Evolutionary conservation across 2,113 vertebrate species (phyloP).

Genomic region (Ardeotis arabs): DNA sequence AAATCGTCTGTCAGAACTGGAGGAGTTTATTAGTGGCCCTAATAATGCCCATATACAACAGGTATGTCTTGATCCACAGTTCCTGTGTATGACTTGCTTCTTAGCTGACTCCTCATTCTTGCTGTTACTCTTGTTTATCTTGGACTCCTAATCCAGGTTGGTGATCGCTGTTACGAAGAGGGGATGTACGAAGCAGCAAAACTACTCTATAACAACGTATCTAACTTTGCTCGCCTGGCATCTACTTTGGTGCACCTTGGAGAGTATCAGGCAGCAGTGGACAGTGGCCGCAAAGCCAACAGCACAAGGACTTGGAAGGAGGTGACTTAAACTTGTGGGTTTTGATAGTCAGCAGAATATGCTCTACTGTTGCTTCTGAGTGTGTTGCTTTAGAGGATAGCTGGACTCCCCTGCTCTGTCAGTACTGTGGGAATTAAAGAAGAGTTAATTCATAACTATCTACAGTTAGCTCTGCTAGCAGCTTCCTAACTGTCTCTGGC

Average conservation of each 20-base stretch:
- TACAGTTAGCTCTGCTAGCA: background rate
- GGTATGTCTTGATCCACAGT: conserved; percentile 67
- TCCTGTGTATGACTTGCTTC: background rate
- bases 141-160: conserved; percentile 76
- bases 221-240: conserved; percentile 89
- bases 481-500: background rate
- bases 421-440: background rate
- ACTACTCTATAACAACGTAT: conserved; percentile 88
- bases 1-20: conserved; percentile 87
- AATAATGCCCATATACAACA: conserved; percentile 94
- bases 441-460: background rate
- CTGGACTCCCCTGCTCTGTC: background rate
- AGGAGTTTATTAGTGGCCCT: conserved; percentile 90
- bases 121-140: background rate
- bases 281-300: conserved; percentile 90
- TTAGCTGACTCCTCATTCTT: background rate
- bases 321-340: conserved; percentile 60
- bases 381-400: background rate
- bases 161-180: conserved; percentile 89
- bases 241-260: conserved; percentile 89
- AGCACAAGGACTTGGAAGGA: conserved; percentile 93
- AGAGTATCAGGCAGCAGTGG: conserved; percentile 91
- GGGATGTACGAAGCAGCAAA: conserved; percentile 90
- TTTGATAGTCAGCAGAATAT: background rate
- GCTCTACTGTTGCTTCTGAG: background rate